phyloP scores from a whole-genome alignment of 2,113 vertebrate species.

The Columba livia region DNA sequence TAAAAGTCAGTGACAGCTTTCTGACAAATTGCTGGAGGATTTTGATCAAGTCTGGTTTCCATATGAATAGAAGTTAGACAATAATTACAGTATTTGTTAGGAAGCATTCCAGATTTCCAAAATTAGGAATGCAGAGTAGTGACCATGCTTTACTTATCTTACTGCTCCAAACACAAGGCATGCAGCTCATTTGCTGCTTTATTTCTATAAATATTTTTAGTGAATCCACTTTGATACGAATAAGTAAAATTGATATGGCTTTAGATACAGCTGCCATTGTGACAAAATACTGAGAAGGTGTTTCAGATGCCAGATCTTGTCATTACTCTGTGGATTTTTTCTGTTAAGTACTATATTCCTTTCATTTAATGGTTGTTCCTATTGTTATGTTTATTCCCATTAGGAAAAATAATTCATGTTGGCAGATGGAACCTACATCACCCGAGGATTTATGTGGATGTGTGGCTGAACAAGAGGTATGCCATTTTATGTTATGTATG shows the following conservation, averaged over 20 bases:
- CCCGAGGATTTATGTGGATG: constrained; percentile 24
- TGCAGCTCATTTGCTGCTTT: neutral
- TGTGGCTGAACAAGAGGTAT: neutral
- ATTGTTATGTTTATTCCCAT: neutral
- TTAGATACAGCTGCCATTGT: neutral
- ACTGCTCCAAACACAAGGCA: neutral
- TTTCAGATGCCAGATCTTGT: neutral
- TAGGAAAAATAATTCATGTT: constrained; percentile 51
- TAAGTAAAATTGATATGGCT: neutral
- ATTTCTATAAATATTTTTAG: neutral
- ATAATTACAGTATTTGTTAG: neutral
- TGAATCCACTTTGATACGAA: neutral
- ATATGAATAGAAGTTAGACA: neutral
- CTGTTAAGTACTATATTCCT: neutral
- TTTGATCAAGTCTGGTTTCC: neutral
- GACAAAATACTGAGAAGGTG: neutral
- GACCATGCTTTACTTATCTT: neutral
- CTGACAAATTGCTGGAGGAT: neutral
- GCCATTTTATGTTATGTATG: neutral
- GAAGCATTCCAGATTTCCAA: neutral
- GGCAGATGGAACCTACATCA: neutral
- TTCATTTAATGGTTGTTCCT: neutral
- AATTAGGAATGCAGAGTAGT: neutral
- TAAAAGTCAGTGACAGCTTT: neutral
- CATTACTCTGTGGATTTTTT: neutral